Percentiles rank a stretch among this genome's conserved stretches.
These are phyloP conservation scores for Platysternon megacephalum DNA, from an alignment of 2,113 vertebrate species.

Conservation along the genomic window DNA sequence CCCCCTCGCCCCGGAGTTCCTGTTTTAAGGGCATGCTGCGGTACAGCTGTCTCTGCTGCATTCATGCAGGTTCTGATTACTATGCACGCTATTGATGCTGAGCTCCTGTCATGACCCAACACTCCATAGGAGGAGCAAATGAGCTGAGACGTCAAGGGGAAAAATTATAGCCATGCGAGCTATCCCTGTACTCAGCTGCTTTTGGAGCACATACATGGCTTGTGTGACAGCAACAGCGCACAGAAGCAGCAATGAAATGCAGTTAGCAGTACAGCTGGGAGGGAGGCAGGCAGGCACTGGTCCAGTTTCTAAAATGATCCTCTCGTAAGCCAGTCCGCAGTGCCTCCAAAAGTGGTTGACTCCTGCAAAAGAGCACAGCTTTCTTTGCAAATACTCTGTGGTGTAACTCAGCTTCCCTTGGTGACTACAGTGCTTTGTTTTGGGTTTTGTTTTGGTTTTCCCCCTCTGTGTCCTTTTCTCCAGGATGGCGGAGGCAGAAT, in stretches of 20 bases:
- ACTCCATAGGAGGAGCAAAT: slow-evolving; percentile 83
- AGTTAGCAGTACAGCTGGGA: slow-evolving; percentile 80
- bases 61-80: slow-evolving; percentile 37
- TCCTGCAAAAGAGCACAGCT: slow-evolving; percentile 61
- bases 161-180: slow-evolving; percentile 73
- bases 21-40: not conserved
- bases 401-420: slow-evolving; percentile 46
- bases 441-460: slow-evolving; percentile 29
- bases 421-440: slow-evolving; percentile 73
- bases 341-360: slow-evolving; percentile 74
- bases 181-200: slow-evolving; percentile 84
- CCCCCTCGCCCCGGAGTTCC: not conserved
- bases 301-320: slow-evolving; percentile 85
- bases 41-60: slow-evolving; percentile 39
- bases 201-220: slow-evolving; percentile 83
- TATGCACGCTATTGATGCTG: slow-evolving; percentile 32
- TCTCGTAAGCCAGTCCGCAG: slow-evolving; percentile 72
- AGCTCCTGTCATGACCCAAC: slow-evolving; percentile 68
- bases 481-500: slow-evolving; percentile 98
- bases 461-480: slow-evolving; percentile 79
- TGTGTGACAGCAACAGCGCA: slow-evolving; percentile 81
- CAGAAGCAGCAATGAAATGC: slow-evolving; percentile 77
- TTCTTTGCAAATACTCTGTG: slow-evolving; percentile 45
- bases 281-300: slow-evolving; percentile 80
- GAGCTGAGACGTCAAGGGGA: slow-evolving; percentile 77